Evolutionary conservation across 2,113 vertebrate genomes (phyloP).

Genomic region (Lepisosteus oculatus): DNA sequence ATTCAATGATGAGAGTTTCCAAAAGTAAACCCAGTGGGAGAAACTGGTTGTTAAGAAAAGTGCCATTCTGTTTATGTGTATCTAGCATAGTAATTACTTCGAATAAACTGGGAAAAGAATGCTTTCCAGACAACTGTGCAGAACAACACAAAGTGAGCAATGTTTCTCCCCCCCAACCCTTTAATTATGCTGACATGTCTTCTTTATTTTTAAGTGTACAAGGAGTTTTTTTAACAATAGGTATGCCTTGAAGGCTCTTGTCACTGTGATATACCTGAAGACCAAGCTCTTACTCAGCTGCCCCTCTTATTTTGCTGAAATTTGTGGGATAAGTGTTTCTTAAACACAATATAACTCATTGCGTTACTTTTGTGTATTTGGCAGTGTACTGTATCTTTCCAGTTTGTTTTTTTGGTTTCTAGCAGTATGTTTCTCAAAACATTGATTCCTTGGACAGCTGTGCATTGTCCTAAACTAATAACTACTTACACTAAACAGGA

Average conservation of each 20-base stretch:
- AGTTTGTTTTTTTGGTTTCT: no score
- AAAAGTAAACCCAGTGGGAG: constrained; percentile 11
- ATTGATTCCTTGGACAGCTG: no score
- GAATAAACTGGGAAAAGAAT: constrained; percentile 32
- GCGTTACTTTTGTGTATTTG: no score
- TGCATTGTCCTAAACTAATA: no score
- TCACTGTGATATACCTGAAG: constrained; percentile 22
- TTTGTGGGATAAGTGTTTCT: no score
- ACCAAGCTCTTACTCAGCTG: neutral
- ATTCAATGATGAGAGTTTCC: constrained; percentile 8
- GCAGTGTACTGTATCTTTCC: no score
- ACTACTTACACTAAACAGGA: no score
- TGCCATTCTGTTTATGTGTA: constrained; percentile 14
- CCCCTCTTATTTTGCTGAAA: no score
- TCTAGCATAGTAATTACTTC: constrained; percentile 31
- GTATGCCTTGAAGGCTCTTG: constrained; percentile 31
- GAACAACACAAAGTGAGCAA: constrained; percentile 37
- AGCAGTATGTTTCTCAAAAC: no score
- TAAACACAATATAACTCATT: no score
- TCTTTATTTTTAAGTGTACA: constrained; percentile 36
- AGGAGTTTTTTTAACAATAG: constrained; percentile 41
- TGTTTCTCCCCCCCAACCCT: constrained; percentile 45
- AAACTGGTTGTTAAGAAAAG: constrained; percentile 10
- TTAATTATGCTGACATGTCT: constrained; percentile 47
- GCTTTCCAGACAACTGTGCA: constrained; percentile 11